Evolutionary conservation across 2,113 vertebrate genomes (phyloP).

Genomic region (Bos indicus): DNA sequence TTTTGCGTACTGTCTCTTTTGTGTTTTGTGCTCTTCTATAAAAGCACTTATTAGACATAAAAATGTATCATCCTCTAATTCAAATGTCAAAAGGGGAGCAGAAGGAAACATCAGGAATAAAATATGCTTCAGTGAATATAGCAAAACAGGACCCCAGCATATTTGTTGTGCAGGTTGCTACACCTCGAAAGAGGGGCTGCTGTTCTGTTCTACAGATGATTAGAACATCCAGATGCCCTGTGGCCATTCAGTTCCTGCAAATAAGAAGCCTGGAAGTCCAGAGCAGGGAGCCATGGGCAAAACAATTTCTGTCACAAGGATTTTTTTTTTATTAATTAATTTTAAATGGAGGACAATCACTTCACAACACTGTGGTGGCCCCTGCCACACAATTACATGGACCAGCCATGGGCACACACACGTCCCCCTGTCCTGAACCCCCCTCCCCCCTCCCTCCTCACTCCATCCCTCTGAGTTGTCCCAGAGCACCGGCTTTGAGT

Average conservation of each 20-base stretch:
- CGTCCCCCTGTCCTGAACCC: background rate
- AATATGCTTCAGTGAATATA: background rate
- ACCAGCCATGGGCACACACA: background rate
- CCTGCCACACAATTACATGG: background rate
- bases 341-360: background rate
- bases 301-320: background rate
- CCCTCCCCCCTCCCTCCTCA: background rate
- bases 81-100: background rate
- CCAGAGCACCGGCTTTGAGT: background rate
- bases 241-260: background rate
- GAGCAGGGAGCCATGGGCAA: background rate
- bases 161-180: background rate
- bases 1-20: background rate
- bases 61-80: background rate
- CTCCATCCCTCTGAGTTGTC: background rate
- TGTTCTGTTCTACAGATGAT: background rate
- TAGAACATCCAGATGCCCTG: background rate
- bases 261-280: background rate
- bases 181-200: background rate
- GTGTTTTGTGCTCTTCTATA: background rate
- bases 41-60: background rate
- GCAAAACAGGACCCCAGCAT: accelerated
- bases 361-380: background rate
- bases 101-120: background rate
- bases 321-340: background rate